Evolutionary conservation across 2,113 vertebrate genomes (phyloP).

Genomic region (Galemys pyrenaicus): DNA sequence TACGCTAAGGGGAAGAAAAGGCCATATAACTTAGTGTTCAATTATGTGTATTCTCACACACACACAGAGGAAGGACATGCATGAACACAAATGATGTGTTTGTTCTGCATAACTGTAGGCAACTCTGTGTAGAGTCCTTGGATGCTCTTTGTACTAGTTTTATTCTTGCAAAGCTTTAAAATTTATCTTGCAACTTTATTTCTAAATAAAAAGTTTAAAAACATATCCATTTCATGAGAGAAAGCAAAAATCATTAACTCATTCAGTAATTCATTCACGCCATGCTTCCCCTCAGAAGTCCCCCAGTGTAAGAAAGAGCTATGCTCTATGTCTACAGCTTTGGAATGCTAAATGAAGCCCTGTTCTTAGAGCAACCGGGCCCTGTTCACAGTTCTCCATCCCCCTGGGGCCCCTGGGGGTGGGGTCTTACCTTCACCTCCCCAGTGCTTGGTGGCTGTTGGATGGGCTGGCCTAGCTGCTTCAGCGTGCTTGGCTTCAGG

Average conservation of each 20-base stretch:
- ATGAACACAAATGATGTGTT: neutral
- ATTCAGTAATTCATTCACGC: neutral
- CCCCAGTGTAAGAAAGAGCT: neutral
- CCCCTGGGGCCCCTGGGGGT: conserved; percentile 1
- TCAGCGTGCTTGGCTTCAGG: conserved; percentile 93
- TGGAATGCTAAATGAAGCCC: neutral
- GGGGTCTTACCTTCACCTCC: conserved; percentile 80
- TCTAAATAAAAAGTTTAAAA: conserved; percentile 37
- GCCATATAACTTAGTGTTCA: neutral
- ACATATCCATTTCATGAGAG: conserved; percentile 15
- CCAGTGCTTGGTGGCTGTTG: conserved; percentile 74
- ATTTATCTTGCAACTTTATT: too few species aligned
- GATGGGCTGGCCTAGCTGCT: conserved; percentile 89
- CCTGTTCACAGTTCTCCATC: neutral
- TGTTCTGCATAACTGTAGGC: neutral
- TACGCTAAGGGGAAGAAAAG: neutral
- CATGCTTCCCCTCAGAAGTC: neutral
- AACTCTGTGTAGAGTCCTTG: neutral
- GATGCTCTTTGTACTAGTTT: neutral
- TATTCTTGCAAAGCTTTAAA: neutral
- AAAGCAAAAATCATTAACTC: neutral
- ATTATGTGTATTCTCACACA: neutral
- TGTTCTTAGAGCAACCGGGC: neutral
- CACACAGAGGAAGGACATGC: neutral
- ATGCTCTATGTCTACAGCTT: neutral